Evolutionary conservation across 2,888 invertebrate genomes (phyloP).

Genomic region (Limnephilus lunatus): DNA sequence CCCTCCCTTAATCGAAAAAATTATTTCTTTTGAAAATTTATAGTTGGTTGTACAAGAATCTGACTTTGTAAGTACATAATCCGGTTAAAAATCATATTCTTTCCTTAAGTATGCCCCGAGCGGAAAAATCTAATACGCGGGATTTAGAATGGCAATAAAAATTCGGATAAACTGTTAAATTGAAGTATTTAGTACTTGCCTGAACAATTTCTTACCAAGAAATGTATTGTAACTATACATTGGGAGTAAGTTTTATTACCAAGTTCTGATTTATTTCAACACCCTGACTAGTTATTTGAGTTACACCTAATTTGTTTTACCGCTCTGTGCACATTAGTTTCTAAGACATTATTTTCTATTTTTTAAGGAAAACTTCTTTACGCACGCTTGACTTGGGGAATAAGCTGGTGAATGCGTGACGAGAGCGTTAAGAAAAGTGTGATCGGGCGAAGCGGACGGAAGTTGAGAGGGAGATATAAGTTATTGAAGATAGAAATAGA

Average conservation of each 20-base stretch:
- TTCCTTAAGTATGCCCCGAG: neutral
- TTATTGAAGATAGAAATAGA: too few species aligned
- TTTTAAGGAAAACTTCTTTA: too few species aligned
- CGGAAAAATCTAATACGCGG: neutral
- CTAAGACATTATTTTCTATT: neutral
- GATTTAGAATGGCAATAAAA: conserved; percentile 2
- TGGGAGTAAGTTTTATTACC: neutral
- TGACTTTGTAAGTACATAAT: neutral
- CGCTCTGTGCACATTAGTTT: neutral
- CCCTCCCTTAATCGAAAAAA: neutral
- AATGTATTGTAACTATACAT: neutral
- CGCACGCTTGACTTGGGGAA: too few species aligned
- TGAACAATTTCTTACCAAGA: neutral
- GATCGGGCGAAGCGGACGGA: too few species aligned
- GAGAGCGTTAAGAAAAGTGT: too few species aligned
- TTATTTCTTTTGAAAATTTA: neutral
- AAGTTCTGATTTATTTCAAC: neutral
- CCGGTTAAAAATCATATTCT: neutral
- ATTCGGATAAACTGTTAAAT: neutral
- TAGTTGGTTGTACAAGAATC: neutral
- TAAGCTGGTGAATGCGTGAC: too few species aligned
- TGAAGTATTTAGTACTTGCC: neutral
- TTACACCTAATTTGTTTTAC: neutral
- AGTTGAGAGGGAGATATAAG: too few species aligned
- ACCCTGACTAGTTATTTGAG: neutral